Evolutionary conservation across 2,113 vertebrate genomes (phyloP).

Genomic region (Rhynchomys soricoides): DNA sequence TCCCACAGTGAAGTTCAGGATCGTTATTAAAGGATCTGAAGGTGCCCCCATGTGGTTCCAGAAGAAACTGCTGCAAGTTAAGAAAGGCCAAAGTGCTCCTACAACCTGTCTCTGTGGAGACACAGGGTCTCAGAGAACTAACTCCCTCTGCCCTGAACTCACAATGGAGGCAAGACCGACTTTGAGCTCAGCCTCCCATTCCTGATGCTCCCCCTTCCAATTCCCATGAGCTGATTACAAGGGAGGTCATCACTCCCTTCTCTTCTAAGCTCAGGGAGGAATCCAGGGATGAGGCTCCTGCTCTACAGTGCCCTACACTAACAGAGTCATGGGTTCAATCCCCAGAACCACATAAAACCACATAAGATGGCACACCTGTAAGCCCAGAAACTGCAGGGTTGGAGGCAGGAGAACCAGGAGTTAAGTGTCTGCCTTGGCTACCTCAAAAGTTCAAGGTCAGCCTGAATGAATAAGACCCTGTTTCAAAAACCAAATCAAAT

Average conservation of each 20-base stretch:
- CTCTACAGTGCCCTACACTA: background rate
- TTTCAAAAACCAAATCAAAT: background rate
- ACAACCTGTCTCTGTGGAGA: background rate
- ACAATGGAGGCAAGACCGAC: background rate
- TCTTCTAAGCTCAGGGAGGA: background rate
- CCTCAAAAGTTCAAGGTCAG: background rate
- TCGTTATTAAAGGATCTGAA: background rate
- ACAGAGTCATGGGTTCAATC: background rate
- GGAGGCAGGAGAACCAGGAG: background rate
- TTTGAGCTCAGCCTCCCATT: background rate
- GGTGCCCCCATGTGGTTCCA: slow-evolving; percentile 68
- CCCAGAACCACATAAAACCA: background rate
- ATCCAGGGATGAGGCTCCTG: background rate
- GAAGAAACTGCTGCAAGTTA: slow-evolving; percentile 27
- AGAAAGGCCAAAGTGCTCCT: background rate
- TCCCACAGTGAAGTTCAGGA: background rate
- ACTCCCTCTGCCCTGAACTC: background rate
- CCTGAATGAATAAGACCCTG: background rate
- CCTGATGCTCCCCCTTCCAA: background rate
- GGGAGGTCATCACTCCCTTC: background rate
- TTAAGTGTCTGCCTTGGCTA: background rate
- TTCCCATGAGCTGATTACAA: background rate
- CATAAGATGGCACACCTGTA: background rate
- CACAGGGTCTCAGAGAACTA: background rate
- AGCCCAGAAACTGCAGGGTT: background rate